These are phyloP conservation scores for Mayetiola destructor DNA, from an alignment of 2,888 invertebrate species.

Conservation along the genomic window DNA sequence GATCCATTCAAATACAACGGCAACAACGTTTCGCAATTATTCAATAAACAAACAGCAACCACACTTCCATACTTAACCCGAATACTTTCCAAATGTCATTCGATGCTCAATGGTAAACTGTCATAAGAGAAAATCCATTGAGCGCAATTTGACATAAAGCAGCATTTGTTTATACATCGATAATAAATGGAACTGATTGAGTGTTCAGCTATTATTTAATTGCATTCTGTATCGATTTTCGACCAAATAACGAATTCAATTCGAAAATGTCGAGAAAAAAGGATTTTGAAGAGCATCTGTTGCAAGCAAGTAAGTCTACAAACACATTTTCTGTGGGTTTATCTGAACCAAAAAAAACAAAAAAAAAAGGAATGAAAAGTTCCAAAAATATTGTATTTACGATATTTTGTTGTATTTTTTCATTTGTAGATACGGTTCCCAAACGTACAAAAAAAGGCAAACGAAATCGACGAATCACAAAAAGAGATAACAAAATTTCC, in stretches of 20 bases:
- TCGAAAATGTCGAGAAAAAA: slow-evolving; percentile 1
- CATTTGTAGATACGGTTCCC: neutral
- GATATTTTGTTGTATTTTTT: neutral
- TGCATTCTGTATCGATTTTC: no score
- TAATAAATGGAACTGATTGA: no score
- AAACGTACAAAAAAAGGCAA: neutral
- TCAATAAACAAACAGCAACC: no score
- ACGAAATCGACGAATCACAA: neutral
- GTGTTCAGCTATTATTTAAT: no score
- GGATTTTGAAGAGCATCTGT: slow-evolving; percentile 1
- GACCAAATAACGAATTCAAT: neutral
- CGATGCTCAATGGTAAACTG: no score
- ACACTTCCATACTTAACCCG: no score
- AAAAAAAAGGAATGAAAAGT: neutral
- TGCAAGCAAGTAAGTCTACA: neutral
- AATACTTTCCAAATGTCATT: no score
- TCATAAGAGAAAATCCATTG: no score
- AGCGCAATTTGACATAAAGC: no score
- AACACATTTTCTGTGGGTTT: neutral
- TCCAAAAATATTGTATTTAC: neutral
- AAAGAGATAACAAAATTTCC: neutral
- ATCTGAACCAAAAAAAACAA: neutral
- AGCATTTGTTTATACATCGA: no score
- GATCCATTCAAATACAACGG: no score
- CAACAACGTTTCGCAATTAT: no score